Evolutionary conservation across 2,113 vertebrate species (phyloP).

Genomic region (Mystacornis crossleyi): DNA sequence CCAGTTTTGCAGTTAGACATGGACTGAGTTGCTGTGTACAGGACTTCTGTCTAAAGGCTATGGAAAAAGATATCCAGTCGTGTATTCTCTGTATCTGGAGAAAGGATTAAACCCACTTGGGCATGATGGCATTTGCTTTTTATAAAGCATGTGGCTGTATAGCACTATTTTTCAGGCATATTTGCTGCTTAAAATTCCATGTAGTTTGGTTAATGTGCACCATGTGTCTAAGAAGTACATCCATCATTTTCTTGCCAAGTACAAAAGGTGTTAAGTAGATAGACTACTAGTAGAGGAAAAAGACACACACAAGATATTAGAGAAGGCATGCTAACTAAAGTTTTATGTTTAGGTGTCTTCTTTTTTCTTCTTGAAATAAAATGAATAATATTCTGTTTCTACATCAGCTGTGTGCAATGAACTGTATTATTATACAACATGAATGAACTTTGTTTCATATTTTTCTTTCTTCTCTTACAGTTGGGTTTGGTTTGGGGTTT

Average conservation of each 20-base stretch:
- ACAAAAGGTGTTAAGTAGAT: slow-evolving; percentile 16
- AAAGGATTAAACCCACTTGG: slow-evolving; percentile 5
- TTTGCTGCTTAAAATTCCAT: slow-evolving; percentile 50
- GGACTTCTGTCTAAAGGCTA: background rate
- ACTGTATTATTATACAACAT: background rate
- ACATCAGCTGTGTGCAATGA: background rate
- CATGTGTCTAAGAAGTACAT: background rate
- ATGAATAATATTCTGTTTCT: background rate
- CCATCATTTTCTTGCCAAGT: background rate
- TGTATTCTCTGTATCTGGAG: background rate
- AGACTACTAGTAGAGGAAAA: background rate
- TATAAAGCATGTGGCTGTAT: background rate
- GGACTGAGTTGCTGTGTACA: background rate
- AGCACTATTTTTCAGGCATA: background rate
- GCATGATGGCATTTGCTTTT: slow-evolving; percentile 7
- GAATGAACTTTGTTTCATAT: background rate
- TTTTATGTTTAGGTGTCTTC: background rate
- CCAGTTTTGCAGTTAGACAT: background rate
- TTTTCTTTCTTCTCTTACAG: background rate
- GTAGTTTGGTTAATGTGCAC: slow-evolving; percentile 19
- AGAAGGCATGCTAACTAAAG: background rate
- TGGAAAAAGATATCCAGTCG: background rate
- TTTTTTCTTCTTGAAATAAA: background rate
- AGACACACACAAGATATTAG: background rate
- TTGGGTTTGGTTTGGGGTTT: background rate